phyloP scores from a whole-genome alignment of 2,113 vertebrate species.

The Corythaeola cristata region DNA sequence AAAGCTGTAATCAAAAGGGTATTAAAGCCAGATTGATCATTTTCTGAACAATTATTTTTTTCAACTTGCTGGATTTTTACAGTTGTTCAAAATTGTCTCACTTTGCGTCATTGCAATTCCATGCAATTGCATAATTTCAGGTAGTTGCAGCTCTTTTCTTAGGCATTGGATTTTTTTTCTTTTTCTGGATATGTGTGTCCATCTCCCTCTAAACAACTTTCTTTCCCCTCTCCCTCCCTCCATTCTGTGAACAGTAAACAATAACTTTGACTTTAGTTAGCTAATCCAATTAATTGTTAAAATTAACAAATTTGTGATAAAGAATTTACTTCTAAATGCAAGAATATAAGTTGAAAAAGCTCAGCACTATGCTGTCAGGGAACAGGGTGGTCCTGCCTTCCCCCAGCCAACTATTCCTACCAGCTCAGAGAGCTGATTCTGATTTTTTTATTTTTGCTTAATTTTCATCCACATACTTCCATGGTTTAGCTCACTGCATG shows the following conservation, averaged over 20 bases:
- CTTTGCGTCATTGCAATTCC: neutral
- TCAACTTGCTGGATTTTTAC: neutral
- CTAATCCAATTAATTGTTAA: neutral
- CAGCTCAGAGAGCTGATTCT: neutral
- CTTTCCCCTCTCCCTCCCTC: no score
- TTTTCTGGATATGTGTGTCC: accelerated
- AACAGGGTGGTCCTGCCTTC: neutral
- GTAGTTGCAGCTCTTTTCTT: neutral
- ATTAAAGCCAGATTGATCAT: neutral
- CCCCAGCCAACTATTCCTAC: neutral
- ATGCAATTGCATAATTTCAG: neutral
- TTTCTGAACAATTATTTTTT: neutral
- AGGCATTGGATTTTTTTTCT: neutral
- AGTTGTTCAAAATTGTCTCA: neutral
- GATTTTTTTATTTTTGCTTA: neutral
- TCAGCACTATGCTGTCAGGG: neutral
- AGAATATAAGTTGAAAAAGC: neutral
- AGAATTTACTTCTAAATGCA: neutral
- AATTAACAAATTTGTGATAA: neutral
- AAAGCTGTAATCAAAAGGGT: neutral
- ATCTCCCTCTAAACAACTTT: neutral
- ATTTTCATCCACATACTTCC: neutral
- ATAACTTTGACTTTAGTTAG: neutral
- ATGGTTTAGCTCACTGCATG: neutral
- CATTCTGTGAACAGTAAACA: neutral